Evolutionary conservation across 2,113 vertebrate species (phyloP).

Genomic region (Crotalus helleri): DNA sequence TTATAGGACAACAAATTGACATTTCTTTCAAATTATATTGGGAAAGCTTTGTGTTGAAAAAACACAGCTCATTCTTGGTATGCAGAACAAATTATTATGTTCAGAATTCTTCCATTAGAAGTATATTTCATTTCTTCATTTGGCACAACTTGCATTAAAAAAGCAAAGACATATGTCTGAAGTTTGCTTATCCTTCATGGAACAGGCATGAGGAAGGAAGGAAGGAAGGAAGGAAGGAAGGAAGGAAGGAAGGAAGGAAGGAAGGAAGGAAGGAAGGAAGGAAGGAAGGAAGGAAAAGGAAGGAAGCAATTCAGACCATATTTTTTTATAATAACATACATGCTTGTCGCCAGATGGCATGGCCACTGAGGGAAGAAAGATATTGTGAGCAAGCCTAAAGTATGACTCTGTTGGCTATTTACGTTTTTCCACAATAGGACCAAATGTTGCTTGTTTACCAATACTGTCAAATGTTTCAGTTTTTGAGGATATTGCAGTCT

Average conservation of each 20-base stretch:
- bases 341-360: not conserved
- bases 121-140: not conserved
- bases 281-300: not conserved
- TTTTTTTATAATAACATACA: not conserved
- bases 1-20: not conserved
- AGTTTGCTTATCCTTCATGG: not conserved
- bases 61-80: not conserved
- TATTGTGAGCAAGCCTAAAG: not conserved
- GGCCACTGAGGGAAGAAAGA: not conserved
- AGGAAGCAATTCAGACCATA: not conserved
- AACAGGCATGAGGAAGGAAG: not conserved
- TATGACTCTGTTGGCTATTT: not conserved
- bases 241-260: not conserved
- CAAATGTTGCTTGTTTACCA: not conserved
- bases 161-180: not conserved
- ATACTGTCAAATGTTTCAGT: not conserved
- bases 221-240: not conserved
- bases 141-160: not conserved
- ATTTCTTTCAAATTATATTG: not conserved
- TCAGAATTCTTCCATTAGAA: not conserved
- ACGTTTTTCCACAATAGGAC: not conserved
- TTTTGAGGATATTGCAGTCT: not conserved
- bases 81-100: not conserved
- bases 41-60: not conserved
- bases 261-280: not conserved